phyloP scores from a whole-genome alignment of 2,888 invertebrate genomes.

The Phyto melanocephala region DNA sequence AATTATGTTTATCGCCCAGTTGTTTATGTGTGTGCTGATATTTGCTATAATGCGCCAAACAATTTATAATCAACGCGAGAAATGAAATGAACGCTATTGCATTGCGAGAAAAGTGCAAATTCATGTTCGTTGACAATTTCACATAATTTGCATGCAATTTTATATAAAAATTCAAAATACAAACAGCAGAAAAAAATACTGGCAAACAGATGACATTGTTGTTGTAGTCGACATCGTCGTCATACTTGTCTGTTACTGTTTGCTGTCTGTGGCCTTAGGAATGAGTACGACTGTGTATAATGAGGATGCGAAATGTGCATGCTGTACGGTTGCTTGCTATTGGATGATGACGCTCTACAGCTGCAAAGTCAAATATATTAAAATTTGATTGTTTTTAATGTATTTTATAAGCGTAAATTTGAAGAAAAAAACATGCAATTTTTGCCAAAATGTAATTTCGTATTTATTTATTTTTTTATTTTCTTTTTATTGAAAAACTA shows the following conservation, averaged over 20 bases:
- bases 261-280: conserved; percentile 24
- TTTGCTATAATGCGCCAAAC: conserved; percentile 54
- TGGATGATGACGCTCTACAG: conserved; percentile 28
- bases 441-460: conserved; percentile 60
- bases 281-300: conserved; percentile 48
- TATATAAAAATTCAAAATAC: conserved; percentile 33
- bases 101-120: conserved; percentile 77
- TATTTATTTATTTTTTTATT: conserved; percentile 14
- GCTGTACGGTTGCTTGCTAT: background rate
- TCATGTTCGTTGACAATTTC: conserved; percentile 78
- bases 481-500: conserved; percentile 63
- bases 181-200: conserved; percentile 7
- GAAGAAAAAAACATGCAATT: conserved; percentile 52
- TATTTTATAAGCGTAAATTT: conserved; percentile 61
- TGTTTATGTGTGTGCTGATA: background rate
- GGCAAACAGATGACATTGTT: conserved; percentile 45
- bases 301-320: conserved; percentile 20
- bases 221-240: conserved; percentile 2
- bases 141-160: conserved; percentile 70
- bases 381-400: conserved; percentile 63
- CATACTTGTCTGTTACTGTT: conserved; percentile 1
- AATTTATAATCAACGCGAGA: conserved; percentile 70
- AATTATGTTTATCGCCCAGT: no score
- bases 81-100: conserved; percentile 71
- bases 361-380: conserved; percentile 61